Evolutionary conservation across 2,888 invertebrate species (phyloP).

Genomic region (Tiliacea citrago): DNA sequence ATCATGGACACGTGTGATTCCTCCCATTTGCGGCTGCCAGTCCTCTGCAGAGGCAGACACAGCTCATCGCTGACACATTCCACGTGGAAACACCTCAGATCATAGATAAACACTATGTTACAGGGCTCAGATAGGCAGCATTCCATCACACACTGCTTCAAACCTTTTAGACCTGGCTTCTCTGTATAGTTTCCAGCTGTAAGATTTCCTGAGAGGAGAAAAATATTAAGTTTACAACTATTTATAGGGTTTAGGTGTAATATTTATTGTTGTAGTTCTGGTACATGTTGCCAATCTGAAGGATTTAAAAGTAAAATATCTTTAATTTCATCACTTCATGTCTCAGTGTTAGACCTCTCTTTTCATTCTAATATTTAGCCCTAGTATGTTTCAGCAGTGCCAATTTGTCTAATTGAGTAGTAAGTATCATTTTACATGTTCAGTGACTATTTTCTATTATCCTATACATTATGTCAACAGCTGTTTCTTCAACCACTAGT

Average conservation of each 20-base stretch:
- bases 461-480: slow-evolving; percentile 24
- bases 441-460: neutral
- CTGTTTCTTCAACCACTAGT: slow-evolving; percentile 22
- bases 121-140: slow-evolving; percentile 93
- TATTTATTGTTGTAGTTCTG: neutral
- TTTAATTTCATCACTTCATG: neutral
- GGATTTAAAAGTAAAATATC: neutral
- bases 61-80: slow-evolving; percentile 93
- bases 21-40: slow-evolving; percentile 87
- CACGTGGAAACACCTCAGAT: slow-evolving; percentile 94
- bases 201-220: slow-evolving; percentile 82
- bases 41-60: slow-evolving; percentile 92
- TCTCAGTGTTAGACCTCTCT: neutral
- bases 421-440: neutral
- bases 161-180: slow-evolving; percentile 86
- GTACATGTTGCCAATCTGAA: neutral
- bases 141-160: slow-evolving; percentile 92
- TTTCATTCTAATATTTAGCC: neutral
- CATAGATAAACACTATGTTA: slow-evolving; percentile 95
- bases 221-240: neutral
- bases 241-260: neutral
- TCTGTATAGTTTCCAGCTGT: slow-evolving; percentile 92
- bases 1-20: slow-evolving; percentile 94
- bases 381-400: no score
- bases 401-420: neutral